phyloP scores from a whole-genome alignment of 1,140 invertebrate genomes.

The Panagrolaimus sp. region DNA sequence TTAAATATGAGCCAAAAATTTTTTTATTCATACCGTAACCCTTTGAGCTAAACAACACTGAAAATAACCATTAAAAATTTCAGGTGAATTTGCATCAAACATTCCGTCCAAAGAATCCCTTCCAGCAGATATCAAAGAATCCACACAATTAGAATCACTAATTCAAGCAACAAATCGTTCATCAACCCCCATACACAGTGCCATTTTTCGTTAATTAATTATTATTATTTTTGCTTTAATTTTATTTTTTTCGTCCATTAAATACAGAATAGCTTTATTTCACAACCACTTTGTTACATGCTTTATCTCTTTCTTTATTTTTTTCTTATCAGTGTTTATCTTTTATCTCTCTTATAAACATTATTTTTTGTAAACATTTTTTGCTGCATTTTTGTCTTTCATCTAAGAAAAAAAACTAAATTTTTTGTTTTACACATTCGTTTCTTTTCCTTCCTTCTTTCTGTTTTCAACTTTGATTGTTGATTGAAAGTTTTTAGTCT shows the following conservation, averaged over 20 bases:
- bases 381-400: background rate
- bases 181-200: background rate
- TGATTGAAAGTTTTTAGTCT: slow-evolving; percentile 11
- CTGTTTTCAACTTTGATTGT: background rate
- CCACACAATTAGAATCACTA: slow-evolving; percentile 29
- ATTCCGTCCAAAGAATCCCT: slow-evolving; percentile 39
- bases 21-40: background rate
- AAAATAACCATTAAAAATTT: slow-evolving; percentile 17
- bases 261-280: too few relatives aligned
- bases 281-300: background rate
- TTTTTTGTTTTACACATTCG: too few relatives aligned
- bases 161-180: slow-evolving; percentile 37
- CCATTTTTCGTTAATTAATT: background rate
- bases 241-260: background rate
- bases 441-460: too few relatives aligned
- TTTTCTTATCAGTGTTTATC: background rate
- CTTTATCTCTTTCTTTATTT: background rate
- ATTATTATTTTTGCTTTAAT: background rate
- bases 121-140: slow-evolving; percentile 31
- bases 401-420: background rate
- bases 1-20: too few relatives aligned
- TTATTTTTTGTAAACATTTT: background rate
- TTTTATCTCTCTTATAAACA: background rate
- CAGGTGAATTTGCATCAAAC: slow-evolving; percentile 54
- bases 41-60: background rate